phyloP scores from a whole-genome alignment of 2,113 vertebrate species.

The Jacana jacana region DNA sequence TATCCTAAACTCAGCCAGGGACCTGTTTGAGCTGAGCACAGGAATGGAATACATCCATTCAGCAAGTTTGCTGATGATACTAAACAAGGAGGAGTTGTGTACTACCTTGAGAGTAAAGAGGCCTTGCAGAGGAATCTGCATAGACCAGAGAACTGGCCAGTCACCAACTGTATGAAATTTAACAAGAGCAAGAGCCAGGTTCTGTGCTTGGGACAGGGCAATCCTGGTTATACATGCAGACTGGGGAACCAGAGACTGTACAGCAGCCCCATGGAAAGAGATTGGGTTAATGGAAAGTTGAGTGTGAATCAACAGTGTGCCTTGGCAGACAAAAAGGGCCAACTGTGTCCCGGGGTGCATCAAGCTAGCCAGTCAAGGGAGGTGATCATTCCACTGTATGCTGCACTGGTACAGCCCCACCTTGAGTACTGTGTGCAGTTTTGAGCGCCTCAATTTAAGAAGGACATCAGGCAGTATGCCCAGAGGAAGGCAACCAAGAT shows the following conservation, averaged over 20 bases:
- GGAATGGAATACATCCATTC: too few relatives aligned
- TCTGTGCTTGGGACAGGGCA: neutral
- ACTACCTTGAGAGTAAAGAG: accelerated
- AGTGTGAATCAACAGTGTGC: neutral
- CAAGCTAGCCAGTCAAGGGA: too few relatives aligned
- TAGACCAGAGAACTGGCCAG: neutral
- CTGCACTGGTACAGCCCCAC: accelerated
- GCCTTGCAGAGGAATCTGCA: neutral
- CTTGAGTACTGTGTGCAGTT: neutral
- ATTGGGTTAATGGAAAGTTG: neutral
- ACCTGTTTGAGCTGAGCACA: too few relatives aligned
- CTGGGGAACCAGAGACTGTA: too few relatives aligned
- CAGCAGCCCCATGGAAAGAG: neutral
- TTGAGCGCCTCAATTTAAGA: neutral
- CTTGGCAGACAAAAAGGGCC: neutral
- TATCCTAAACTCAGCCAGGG: too few relatives aligned
- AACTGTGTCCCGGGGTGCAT: too few relatives aligned
- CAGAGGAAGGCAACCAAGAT: too few relatives aligned
- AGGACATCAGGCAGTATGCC: too few relatives aligned
- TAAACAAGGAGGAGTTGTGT: neutral
- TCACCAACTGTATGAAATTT: neutral
- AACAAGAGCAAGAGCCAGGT: too few relatives aligned
- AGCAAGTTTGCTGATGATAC: too few relatives aligned
- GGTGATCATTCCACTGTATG: too few relatives aligned
- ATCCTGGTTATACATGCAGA: neutral